A percentile compares a stretch with the other conserved stretches of the same genome.
Evolutionary conservation across 2,888 invertebrate genomes (phyloP).

Genomic region (Nemoura dubitans): DNA sequence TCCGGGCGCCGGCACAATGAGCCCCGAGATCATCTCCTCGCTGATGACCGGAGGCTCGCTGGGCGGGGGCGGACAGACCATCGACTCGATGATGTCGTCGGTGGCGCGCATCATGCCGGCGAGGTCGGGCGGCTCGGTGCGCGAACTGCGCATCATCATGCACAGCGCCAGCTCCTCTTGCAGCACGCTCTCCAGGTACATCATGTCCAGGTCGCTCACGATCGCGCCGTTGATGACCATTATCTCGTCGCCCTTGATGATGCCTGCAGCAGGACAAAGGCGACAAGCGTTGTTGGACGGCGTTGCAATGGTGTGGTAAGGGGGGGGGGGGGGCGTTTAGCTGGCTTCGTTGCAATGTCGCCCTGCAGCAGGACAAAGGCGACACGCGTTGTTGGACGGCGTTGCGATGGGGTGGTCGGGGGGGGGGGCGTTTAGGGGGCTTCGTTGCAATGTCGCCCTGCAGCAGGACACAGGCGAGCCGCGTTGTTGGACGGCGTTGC

Average conservation of each 20-base stretch:
- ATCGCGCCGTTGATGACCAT: conserved; percentile 99
- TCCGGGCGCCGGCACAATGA: conserved; percentile 96
- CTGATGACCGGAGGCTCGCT: conserved; percentile 92
- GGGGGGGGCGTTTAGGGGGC: too few relatives aligned
- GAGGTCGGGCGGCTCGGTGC: conserved; percentile 67
- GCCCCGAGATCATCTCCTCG: conserved; percentile 94
- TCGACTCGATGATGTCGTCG: conserved; percentile 94
- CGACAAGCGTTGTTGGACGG: background rate
- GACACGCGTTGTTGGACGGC: background rate
- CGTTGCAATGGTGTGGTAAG: too few relatives aligned
- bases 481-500: background rate
- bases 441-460: conserved; percentile 68
- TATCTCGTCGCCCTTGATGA: conserved; percentile 97
- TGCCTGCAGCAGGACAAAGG: conserved; percentile 68
- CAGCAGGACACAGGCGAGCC: conserved; percentile 21
- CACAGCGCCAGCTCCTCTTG: conserved; percentile 93
- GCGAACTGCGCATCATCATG: conserved; percentile 91
- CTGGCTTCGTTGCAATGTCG: too few relatives aligned
- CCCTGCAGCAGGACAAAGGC: conserved; percentile 66
- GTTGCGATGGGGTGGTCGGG: too few relatives aligned
- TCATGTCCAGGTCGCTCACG: conserved; percentile 98
- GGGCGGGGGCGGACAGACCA: conserved; percentile 96
- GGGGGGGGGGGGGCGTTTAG: too few relatives aligned
- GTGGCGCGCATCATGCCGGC: conserved; percentile 73
- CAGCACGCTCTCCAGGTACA: conserved; percentile 96